Evolutionary conservation across 2,113 vertebrate genomes (phyloP), one percentile per base, ranked within the genome.

Genomic region (Pseudorasbora parva): DNA sequence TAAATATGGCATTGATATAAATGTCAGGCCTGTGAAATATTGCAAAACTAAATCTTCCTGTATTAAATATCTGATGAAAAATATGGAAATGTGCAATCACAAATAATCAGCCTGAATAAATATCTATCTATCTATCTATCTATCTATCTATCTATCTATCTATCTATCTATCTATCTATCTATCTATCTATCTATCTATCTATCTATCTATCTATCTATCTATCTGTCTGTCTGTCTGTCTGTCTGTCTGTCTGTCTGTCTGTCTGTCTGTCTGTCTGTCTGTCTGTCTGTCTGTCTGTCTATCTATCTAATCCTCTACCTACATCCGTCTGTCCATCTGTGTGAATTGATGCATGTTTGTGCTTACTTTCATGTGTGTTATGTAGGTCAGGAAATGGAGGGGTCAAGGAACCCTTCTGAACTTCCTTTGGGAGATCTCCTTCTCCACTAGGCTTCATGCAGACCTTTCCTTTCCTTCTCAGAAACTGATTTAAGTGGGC

Each of bases 21-120:
- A 87, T 81, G 82, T 84, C 82, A 87, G 41, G 33, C 47, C 30
- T 25, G 41, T 25, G 43, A 30, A 69, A 72, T 43, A 43, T 72
- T 76, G 54, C 56, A 60, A 64, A 49, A 59, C 62, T 37, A 47
- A 71, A 57, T 47, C 72, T 37, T 21, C n/a, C 37, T 85, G 49
- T 71, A 82, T 74, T 60, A 77, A 82, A 85, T 15, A 3, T 47
- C 68, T n/a, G 15, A 59, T 73, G 43, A 72, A 72, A 23, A 72
- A 72, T 6, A 12, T 15, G 49, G 45, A 68, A 68, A 47, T 49
- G 14, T 68, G 33, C n/a, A 30, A 68, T 37, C 64, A 9, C 30
- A 68, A 68, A 21, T 21, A 68, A 68, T 68, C 64, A 3, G 7
- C 64, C 7, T 37, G 14, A 33, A 66, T 66, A n/a, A 30, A 5